phyloP scores from a whole-genome alignment of 1,140 invertebrate genomes.

The Mamestra configurata region DNA sequence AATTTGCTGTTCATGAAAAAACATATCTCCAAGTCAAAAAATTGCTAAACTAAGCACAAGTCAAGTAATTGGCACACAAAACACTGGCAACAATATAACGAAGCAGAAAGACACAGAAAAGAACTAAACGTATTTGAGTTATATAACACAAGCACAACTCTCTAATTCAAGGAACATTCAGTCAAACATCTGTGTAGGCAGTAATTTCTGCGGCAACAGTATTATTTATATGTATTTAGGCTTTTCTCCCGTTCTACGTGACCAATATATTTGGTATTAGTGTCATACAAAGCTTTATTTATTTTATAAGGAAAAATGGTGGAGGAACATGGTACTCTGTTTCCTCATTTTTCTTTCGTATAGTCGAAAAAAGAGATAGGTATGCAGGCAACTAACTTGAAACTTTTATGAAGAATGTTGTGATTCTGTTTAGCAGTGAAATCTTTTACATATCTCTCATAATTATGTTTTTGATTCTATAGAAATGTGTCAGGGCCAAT shows the following conservation, averaged over 20 bases:
- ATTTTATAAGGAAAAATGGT: constrained; percentile 30
- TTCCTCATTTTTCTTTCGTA: background rate
- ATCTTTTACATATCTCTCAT: no score
- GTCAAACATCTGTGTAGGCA: background rate
- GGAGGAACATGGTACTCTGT: background rate
- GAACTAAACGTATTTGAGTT: background rate
- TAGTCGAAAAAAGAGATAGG: background rate
- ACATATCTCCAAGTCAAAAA: no score
- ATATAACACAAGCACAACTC: background rate
- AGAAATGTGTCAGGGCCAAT: no score
- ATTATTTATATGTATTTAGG: constrained; percentile 29
- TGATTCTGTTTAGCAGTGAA: no score
- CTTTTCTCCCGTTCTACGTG: constrained; percentile 8
- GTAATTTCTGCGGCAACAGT: background rate
- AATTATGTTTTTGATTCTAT: no score
- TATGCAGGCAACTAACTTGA: background rate
- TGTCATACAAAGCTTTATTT: constrained; percentile 38
- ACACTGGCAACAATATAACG: background rate
- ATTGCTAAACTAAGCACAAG: no score
- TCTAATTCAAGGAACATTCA: background rate
- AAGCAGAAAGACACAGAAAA: background rate
- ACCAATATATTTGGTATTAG: constrained; percentile 32
- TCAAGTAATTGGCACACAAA: background rate
- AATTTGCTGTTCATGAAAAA: no score
- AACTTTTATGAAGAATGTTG: no score